These are phyloP conservation scores for Lithophane leautieri DNA, from an alignment of 2,888 invertebrate species.

Conservation along the genomic window DNA sequence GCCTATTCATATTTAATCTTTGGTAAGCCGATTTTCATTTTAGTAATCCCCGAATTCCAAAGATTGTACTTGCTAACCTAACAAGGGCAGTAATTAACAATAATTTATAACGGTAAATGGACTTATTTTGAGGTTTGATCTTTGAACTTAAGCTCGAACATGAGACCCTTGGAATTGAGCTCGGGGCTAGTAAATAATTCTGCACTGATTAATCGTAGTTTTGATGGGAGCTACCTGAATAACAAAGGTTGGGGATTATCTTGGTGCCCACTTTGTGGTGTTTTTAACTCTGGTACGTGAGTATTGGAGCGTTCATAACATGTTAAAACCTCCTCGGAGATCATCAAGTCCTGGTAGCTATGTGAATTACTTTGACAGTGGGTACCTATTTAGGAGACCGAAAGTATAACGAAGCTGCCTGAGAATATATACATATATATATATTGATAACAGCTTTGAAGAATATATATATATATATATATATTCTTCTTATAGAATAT, in stretches of 20 bases:
- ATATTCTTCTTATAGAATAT: too few species aligned
- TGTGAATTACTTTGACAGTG: not conserved
- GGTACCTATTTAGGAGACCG: not conserved
- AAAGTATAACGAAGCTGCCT: not conserved
- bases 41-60: conserved; percentile 75
- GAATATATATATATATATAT: too few species aligned
- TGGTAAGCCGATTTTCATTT: conserved; percentile 81
- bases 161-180: conserved; percentile 53
- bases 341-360: not conserved
- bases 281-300: not conserved
- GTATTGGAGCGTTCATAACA: conserved; percentile 12
- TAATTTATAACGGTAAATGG: conserved; percentile 72
- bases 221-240: conserved; percentile 45
- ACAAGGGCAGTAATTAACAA: conserved; percentile 75
- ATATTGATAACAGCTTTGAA: too few species aligned
- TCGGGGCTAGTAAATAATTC: conserved; percentile 57
- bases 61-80: conserved; percentile 72
- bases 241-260: conserved; percentile 29
- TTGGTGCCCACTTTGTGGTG: conserved; percentile 24
- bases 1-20: conserved; percentile 79
- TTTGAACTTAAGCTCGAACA: conserved; percentile 56
- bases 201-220: conserved; percentile 56
- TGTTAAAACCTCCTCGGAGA: not conserved
- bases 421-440: too few species aligned
- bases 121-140: conserved; percentile 66